Conservation (phyloP, 2,113 vertebrate genomes). For the Gavia stellata region DNA sequence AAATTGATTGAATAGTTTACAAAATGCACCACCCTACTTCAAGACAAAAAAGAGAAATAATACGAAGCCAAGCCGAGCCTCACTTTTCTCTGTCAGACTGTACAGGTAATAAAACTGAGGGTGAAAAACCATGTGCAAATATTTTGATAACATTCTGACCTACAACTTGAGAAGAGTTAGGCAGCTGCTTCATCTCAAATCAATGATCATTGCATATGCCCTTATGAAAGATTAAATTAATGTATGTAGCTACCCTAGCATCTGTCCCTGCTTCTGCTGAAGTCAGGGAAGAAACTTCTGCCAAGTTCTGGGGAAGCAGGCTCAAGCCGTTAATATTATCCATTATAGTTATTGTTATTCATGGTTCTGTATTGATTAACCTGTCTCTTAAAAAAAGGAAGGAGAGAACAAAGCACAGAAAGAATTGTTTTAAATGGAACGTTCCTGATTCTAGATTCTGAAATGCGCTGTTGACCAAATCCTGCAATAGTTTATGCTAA, state of each 20-base stretch:
- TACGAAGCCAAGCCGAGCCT: accelerated
- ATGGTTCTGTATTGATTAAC: background rate
- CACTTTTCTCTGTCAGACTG: background rate
- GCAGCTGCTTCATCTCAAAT: background rate
- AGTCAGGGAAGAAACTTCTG: background rate
- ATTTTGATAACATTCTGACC: background rate
- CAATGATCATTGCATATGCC: background rate
- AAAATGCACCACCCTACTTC: background rate
- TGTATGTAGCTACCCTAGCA: background rate
- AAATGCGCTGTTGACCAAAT: background rate
- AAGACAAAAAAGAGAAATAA: background rate
- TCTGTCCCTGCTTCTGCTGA: background rate
- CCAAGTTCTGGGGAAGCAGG: background rate
- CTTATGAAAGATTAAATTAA: background rate
- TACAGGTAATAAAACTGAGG: background rate
- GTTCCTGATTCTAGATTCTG: background rate
- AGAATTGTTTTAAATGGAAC: background rate
- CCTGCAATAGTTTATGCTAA: background rate
- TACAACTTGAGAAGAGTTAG: background rate
- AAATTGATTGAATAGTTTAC: background rate
- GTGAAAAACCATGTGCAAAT: background rate
- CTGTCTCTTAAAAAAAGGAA: background rate
- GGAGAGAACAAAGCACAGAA: background rate
- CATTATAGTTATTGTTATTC: background rate
- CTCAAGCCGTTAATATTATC: background rate